These are phyloP conservation scores for Acanthurus lineatus DNA, from an alignment of 2,797 vertebrate species.

Conservation along the genomic window DNA sequence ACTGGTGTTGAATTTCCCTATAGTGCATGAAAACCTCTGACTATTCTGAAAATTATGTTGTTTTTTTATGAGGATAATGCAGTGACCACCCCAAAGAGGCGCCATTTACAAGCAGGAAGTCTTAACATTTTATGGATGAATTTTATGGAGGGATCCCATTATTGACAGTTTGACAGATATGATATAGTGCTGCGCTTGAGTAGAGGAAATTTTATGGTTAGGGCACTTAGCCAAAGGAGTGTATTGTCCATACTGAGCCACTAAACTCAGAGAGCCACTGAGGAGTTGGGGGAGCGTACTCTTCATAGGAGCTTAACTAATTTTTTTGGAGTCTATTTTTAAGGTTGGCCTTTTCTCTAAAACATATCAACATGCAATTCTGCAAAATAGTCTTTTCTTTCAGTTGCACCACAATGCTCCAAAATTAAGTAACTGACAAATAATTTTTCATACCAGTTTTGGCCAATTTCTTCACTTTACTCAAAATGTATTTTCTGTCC, in stretches of 20 bases:
- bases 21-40: conserved; percentile 20
- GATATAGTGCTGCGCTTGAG: conserved; percentile 55
- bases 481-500: no score
- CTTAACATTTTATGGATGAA: conserved; percentile 14
- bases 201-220: conserved; percentile 51
- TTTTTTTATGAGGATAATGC: conserved; percentile 23
- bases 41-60: conserved; percentile 9
- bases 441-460: neutral
- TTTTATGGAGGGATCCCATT: conserved; percentile 35
- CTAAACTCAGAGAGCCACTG: neutral
- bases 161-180: conserved; percentile 39
- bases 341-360: neutral
- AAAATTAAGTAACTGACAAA: neutral
- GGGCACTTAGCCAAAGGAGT: conserved; percentile 43
- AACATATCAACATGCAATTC: neutral
- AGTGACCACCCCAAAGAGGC: conserved; percentile 41
- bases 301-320: neutral
- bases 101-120: conserved; percentile 51
- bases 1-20: neutral
- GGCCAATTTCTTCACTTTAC: neutral
- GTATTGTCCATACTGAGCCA: conserved; percentile 40
- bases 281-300: neutral
- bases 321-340: neutral
- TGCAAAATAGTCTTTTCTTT: neutral
- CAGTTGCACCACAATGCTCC: neutral